Conservation (phyloP, 1,140 invertebrate genomes). For the Lasaia peninsularis region DNA sequence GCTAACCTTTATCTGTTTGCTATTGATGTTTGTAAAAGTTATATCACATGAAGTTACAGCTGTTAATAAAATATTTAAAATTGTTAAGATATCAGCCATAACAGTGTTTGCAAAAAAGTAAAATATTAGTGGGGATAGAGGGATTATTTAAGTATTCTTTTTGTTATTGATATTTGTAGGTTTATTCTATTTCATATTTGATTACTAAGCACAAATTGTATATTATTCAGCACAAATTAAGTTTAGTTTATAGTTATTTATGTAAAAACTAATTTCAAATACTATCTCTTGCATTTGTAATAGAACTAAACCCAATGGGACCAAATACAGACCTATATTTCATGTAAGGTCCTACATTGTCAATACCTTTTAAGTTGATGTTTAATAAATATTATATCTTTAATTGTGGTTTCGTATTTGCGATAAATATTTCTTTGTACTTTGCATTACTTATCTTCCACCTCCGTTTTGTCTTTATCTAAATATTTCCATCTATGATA, state of each 20-base stretch:
- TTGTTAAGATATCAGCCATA: background rate
- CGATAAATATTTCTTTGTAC: background rate
- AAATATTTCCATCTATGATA: background rate
- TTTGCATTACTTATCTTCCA: background rate
- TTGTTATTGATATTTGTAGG: conserved; percentile 11
- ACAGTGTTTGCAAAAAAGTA: background rate
- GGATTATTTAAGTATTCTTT: background rate
- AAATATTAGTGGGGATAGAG: background rate
- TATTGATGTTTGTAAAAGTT: background rate
- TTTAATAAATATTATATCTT: conserved; percentile 21
- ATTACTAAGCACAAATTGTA: conserved; percentile 37
- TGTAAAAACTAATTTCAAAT: background rate
- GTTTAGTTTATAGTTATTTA: conserved; percentile 14
- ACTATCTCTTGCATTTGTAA: conserved; percentile 25
- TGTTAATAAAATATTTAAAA: background rate
- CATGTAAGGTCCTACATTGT: conserved; percentile 34
- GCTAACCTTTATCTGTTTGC: background rate
- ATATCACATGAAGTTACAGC: too few species aligned
- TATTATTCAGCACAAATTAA: conserved; percentile 38
- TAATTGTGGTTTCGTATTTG: conserved; percentile 16
- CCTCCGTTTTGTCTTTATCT: background rate
- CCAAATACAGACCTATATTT: conserved; percentile 40
- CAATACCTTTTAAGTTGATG: conserved; percentile 38
- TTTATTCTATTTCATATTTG: conserved; percentile 13
- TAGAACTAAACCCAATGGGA: conserved; percentile 37